Conservation (phyloP, 2,797 vertebrate genomes). For the Xyrichtys novacula region DNA sequence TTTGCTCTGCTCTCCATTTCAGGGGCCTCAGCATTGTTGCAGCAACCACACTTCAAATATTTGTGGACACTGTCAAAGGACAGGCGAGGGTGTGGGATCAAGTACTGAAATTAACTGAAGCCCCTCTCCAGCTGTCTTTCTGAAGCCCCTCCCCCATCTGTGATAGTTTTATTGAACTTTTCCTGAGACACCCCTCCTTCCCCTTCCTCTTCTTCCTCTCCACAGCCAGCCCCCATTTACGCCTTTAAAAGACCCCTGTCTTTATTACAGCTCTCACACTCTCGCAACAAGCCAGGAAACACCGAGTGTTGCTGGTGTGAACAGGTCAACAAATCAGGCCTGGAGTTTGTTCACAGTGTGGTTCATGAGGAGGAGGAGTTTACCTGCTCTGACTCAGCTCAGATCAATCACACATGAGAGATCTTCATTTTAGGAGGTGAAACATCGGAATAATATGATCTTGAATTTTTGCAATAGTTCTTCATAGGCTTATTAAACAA, state of each 20-base stretch:
- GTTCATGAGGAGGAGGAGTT: background rate
- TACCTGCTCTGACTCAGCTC: background rate
- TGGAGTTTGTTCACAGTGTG: constrained; percentile 23
- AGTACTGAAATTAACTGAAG: constrained; percentile 83
- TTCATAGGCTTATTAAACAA: background rate
- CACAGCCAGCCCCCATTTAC: constrained; percentile 48
- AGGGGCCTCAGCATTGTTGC: constrained; percentile 77
- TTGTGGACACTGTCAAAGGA: constrained; percentile 73
- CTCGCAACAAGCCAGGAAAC: constrained; percentile 34
- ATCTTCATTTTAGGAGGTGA: background rate
- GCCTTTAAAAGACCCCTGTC: constrained; percentile 54
- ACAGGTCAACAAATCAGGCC: constrained; percentile 6
- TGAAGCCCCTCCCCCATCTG: constrained; percentile 47
- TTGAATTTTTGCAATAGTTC: background rate
- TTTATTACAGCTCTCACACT: constrained; percentile 63
- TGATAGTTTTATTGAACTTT: constrained; percentile 79
- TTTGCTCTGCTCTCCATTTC: constrained; percentile 80
- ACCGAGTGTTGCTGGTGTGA: constrained; percentile 33
- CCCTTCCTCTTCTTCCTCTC: constrained; percentile 31
- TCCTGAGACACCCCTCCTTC: constrained; percentile 45
- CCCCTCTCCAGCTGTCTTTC: constrained; percentile 68
- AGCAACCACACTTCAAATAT: constrained; percentile 85
- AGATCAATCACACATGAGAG: background rate
- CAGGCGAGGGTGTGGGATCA: constrained; percentile 80
- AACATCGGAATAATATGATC: background rate